Evolutionary conservation across 2,888 invertebrate species (phyloP), one percentile per base, ranked within the genome.

Genomic region (Tromatobia lineatoria): DNA sequence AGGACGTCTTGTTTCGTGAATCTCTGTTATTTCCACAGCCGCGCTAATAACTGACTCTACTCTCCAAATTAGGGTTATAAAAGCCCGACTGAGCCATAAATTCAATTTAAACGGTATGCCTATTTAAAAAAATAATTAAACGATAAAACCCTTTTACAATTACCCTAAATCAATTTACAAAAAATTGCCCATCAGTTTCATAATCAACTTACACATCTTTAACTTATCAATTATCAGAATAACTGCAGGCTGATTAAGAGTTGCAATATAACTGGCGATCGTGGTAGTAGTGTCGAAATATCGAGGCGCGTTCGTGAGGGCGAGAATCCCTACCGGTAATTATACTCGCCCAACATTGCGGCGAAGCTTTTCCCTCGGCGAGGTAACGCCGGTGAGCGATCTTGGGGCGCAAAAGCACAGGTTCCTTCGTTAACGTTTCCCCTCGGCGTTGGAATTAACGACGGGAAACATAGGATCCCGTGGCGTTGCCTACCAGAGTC

Each of bases 391-490:
- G 69, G 69, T 45, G 64, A 75, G 70, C 64, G 81, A 81, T 81
- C 70, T 71, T 69, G 59, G 52, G 34, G 66, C 54, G 57, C 69
- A 57, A n/a, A n/a, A 80, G 80, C 69, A 67, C 78, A 57, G 71
- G 71, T 80, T 83, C 73, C 78, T 85, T 85, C 85, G 82, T 85
- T 85, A 85, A 85, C 77, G 83, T 83, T 85, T 80, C 73, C 85
- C 80, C 75, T 85, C 73, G 77, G 78, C 71, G 71, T 50, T n/a
- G 80, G 83, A 75, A 83, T 85, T 85, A 83, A 85, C 85, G 80
- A 80, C 82, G 74, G 80, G 83, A 80, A 85, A 80, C 76, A 52
- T 76, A 77, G 77, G 70, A 77, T 73, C 45, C 69, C 77, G 69
- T 57, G 47, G 42, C 73, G 77, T 66, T 29, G 66, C n/a, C 47